A percentile compares a stretch with the other conserved stretches of the same genome.
Conservation (phyloP, 2,113 vertebrate species). For the Hassar affinis region DNA sequence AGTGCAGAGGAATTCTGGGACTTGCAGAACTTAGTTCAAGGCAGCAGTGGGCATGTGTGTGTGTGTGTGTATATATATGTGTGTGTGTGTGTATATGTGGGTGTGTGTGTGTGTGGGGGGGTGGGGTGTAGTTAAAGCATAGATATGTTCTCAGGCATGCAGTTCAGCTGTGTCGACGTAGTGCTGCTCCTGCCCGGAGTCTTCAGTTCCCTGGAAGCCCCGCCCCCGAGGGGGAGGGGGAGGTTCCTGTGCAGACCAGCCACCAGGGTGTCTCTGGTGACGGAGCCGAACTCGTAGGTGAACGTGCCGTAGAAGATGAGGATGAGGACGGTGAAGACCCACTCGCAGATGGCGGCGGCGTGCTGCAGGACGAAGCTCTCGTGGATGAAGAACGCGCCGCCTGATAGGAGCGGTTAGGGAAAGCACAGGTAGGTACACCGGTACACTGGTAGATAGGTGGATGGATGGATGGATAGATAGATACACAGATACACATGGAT, state of each 20-base stretch:
- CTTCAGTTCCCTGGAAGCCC: slow-evolving; percentile 78
- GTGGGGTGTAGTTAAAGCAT: slow-evolving; percentile 76
- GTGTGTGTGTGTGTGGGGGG: not conserved
- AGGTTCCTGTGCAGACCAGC: slow-evolving; percentile 76
- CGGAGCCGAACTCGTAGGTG: slow-evolving; percentile 86
- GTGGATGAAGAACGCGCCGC: slow-evolving; percentile 85
- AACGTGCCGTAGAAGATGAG: slow-evolving; percentile 89
- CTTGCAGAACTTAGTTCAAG: slow-evolving; percentile 14
- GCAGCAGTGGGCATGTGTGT: slow-evolving; percentile 29
- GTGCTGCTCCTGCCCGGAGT: slow-evolving; percentile 84
- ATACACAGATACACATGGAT: too few relatives aligned
- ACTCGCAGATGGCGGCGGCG: slow-evolving; percentile 86
- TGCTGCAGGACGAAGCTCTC: slow-evolving; percentile 86
- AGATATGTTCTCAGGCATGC: slow-evolving; percentile 83
- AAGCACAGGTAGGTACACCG: not conserved
- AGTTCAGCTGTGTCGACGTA: slow-evolving; percentile 84
- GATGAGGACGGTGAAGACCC: slow-evolving; percentile 89
- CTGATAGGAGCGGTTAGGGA: slow-evolving; percentile 71
- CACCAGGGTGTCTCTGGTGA: slow-evolving; percentile 85
- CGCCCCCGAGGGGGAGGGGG: slow-evolving; percentile 60
- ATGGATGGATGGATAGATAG: too few relatives aligned
- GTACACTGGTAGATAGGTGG: too few relatives aligned
- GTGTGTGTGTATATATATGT: slow-evolving; percentile 2
- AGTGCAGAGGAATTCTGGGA: slow-evolving; percentile 11
- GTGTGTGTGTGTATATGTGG: not conserved